Percentiles rank a stretch among this genome's conserved stretches.
Evolutionary conservation across 2,113 vertebrate species (phyloP).

Genomic region (Sisor rabdophorus): DNA sequence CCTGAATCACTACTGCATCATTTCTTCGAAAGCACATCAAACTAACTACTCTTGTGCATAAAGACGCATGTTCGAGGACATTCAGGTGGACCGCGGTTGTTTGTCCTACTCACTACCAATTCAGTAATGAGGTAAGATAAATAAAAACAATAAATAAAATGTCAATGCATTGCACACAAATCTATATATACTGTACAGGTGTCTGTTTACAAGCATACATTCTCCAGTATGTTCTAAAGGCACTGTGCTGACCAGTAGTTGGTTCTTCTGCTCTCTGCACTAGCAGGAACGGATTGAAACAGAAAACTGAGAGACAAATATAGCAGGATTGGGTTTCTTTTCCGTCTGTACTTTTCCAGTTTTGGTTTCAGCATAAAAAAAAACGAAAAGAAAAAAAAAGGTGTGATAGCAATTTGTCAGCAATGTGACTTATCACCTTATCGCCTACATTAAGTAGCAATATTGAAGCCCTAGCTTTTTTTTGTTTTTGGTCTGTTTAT

Average conservation of each 20-base stretch:
- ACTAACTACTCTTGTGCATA: background rate
- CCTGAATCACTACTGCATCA: slow-evolving; percentile 2
- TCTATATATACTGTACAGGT: slow-evolving; percentile 63
- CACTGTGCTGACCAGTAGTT: slow-evolving; percentile 72
- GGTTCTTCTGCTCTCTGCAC: slow-evolving; percentile 51
- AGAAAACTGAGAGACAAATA: slow-evolving; percentile 20
- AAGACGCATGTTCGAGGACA: slow-evolving; percentile 13
- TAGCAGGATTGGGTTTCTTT: background rate
- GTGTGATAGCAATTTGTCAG: background rate
- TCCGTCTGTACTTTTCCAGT: slow-evolving; percentile 12
- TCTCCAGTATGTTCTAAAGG: slow-evolving; percentile 69
- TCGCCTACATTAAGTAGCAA: background rate
- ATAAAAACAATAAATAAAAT: slow-evolving; percentile 71
- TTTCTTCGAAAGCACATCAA: background rate
- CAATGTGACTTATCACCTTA: background rate
- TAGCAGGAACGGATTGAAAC: slow-evolving; percentile 40
- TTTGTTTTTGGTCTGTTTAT: background rate
- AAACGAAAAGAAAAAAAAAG: background rate
- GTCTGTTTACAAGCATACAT: slow-evolving; percentile 69
- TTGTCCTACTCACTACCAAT: slow-evolving; percentile 8
- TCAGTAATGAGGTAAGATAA: slow-evolving; percentile 56
- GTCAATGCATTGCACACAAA: slow-evolving; percentile 32
- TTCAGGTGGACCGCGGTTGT: slow-evolving; percentile 27
- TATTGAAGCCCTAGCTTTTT: background rate
- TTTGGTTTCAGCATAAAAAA: slow-evolving; percentile 12